Evolutionary conservation across 2,888 invertebrate genomes (phyloP).

Genomic region (Agapetus fuscipes): DNA sequence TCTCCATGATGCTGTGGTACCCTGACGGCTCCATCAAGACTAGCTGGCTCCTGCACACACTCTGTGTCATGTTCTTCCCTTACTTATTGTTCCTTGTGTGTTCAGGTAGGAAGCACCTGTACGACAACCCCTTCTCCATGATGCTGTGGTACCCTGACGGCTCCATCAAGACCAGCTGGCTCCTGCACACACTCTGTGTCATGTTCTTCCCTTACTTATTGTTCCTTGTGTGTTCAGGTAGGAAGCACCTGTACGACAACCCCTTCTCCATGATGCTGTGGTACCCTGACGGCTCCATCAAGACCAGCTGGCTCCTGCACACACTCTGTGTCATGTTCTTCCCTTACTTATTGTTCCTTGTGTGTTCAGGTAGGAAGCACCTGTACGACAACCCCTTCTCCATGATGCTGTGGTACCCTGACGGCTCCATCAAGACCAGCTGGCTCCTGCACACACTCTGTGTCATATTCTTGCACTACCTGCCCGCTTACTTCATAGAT

Average conservation of each 20-base stretch:
- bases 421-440: conserved; percentile 61
- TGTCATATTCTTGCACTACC: conserved; percentile 59
- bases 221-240: conserved; percentile 32
- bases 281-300: conserved; percentile 68
- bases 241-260: conserved; percentile 51
- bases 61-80: conserved; percentile 62
- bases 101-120: conserved; percentile 45
- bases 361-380: conserved; percentile 38
- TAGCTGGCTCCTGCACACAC: conserved; percentile 52
- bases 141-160: conserved; percentile 76
- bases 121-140: conserved; percentile 65
- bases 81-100: too few relatives aligned
- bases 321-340: conserved; percentile 57
- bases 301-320: conserved; percentile 56
- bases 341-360: too few relatives aligned
- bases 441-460: conserved; percentile 54
- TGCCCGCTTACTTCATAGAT: conserved; percentile 74
- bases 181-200: conserved; percentile 54
- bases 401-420: conserved; percentile 69
- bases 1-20: conserved; percentile 70
- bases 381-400: conserved; percentile 66
- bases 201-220: conserved; percentile 67
- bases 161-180: conserved; percentile 55
- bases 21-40: conserved; percentile 66
- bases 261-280: conserved; percentile 71